phyloP scores from a whole-genome alignment of 2,797 vertebrate genomes.

The Pseudomugil gertrudae region DNA sequence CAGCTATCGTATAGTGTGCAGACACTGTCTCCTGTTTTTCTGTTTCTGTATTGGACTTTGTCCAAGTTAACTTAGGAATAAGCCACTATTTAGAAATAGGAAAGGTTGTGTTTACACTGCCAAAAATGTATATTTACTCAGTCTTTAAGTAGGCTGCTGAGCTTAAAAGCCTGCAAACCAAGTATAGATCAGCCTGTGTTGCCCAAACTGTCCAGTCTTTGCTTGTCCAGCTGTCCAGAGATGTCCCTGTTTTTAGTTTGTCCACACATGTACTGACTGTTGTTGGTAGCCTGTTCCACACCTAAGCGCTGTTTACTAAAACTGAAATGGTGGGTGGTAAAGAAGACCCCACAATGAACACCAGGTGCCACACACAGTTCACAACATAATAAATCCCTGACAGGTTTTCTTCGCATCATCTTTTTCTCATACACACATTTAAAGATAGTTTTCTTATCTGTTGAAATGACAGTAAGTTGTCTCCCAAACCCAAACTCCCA shows the following conservation, averaged over 20 bases:
- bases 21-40: conserved; percentile 28
- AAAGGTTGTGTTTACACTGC: conserved; percentile 46
- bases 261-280: conserved; percentile 18
- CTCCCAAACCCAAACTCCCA: no score
- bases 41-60: conserved; percentile 33
- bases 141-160: conserved; percentile 52
- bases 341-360: conserved; percentile 58
- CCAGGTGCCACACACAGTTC: conserved; percentile 49
- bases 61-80: conserved; percentile 52
- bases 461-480: neutral
- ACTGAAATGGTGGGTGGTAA: conserved; percentile 56
- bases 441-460: neutral
- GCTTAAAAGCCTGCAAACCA: conserved; percentile 39
- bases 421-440: neutral
- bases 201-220: conserved; percentile 27
- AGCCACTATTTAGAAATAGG: conserved; percentile 46
- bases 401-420: conserved; percentile 9
- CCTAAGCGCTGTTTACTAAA: conserved; percentile 45
- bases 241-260: conserved; percentile 15
- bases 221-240: conserved; percentile 66
- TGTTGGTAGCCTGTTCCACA: conserved; percentile 46
- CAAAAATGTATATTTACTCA: conserved; percentile 58
- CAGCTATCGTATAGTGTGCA: conserved; percentile 12
- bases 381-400: neutral
- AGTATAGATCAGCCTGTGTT: conserved; percentile 35